A percentile compares a stretch with the other conserved stretches of the same genome.
Evolutionary conservation across 2,888 invertebrate species (phyloP).

Genomic region (Eugnorisma glareosa): DNA sequence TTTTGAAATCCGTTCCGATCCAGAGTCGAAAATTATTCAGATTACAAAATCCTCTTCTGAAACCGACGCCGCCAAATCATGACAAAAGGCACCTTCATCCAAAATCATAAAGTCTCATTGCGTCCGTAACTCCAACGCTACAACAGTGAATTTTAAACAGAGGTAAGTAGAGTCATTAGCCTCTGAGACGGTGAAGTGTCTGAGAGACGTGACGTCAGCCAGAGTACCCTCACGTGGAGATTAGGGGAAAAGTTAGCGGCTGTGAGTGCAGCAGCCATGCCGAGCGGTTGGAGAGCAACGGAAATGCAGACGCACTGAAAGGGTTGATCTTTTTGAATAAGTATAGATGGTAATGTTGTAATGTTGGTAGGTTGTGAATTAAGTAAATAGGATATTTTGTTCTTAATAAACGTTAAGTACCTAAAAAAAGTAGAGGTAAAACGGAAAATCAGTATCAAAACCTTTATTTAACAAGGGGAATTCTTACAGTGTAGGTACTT

Average conservation of each 20-base stretch:
- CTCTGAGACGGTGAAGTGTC: constrained; percentile 56
- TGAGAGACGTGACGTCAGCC: constrained; percentile 52
- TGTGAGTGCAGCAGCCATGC: constrained; percentile 40
- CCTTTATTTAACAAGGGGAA: background rate
- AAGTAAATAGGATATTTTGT: background rate
- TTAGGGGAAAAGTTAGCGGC: constrained; percentile 63
- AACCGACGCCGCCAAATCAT: constrained; percentile 4
- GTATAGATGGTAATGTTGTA: background rate
- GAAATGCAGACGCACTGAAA: constrained; percentile 32
- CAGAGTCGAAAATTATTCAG: too few relatives aligned
- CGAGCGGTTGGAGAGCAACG: constrained; percentile 1
- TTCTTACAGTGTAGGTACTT: background rate
- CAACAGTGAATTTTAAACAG: constrained; percentile 46
- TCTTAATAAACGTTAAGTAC: background rate
- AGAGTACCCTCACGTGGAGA: constrained; percentile 59
- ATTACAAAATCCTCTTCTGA: background rate
- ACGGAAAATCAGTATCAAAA: background rate
- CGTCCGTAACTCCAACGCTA: constrained; percentile 10
- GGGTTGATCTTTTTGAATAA: constrained; percentile 32
- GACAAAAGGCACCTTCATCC: background rate
- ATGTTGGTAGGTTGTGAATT: background rate
- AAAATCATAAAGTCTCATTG: constrained; percentile 26
- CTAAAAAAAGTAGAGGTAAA: background rate
- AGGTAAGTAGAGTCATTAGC: constrained; percentile 67
- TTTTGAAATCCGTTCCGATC: background rate